Percentiles rank a stretch among this genome's conserved stretches.
phyloP scores from a whole-genome alignment of 2,113 vertebrate species.

The Chroicocephalus ridibundus region DNA sequence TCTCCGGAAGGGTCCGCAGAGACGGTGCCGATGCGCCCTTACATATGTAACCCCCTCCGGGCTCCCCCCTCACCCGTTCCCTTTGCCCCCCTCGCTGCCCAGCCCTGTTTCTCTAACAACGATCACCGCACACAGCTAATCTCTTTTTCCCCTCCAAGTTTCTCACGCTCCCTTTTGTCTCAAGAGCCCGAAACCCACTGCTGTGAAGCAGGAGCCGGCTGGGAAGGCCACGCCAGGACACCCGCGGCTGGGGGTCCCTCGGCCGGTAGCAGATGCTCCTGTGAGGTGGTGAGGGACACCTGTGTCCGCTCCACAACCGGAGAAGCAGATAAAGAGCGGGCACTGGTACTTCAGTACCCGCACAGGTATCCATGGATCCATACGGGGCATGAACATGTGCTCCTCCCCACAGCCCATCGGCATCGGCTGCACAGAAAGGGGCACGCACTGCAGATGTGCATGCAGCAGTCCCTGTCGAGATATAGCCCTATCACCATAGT shows the following conservation, averaged over 20 bases:
- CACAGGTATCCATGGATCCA: not conserved
- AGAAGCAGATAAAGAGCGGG: not conserved
- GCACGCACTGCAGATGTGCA: not conserved
- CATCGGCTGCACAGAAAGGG: rapidly evolving
- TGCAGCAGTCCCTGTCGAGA: rapidly evolving
- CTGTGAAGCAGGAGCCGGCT: not conserved
- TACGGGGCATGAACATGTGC: rapidly evolving
- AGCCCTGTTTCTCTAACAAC: not conserved
- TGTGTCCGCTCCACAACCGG: not conserved
- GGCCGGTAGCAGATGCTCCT: not conserved
- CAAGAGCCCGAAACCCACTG: not conserved
- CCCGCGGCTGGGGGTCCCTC: not conserved
- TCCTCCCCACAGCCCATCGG: rapidly evolving
- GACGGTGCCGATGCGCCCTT: not conserved
- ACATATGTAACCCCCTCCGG: constrained; percentile 18
- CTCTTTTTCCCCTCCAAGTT: not conserved
- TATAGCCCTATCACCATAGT: rapidly evolving
- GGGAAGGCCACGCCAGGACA: not conserved
- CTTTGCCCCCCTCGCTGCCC: not conserved
- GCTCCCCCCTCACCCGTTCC: not conserved
- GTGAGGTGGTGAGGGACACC: not conserved
- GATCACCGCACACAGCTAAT: not conserved
- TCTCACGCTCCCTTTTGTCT: constrained; percentile 37
- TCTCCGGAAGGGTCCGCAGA: not conserved
- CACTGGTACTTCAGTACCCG: too few species aligned